Evolutionary conservation across 2,888 invertebrate genomes (phyloP), one percentile per base, ranked within the genome.

Genomic region (Pimpla rufipes): DNA sequence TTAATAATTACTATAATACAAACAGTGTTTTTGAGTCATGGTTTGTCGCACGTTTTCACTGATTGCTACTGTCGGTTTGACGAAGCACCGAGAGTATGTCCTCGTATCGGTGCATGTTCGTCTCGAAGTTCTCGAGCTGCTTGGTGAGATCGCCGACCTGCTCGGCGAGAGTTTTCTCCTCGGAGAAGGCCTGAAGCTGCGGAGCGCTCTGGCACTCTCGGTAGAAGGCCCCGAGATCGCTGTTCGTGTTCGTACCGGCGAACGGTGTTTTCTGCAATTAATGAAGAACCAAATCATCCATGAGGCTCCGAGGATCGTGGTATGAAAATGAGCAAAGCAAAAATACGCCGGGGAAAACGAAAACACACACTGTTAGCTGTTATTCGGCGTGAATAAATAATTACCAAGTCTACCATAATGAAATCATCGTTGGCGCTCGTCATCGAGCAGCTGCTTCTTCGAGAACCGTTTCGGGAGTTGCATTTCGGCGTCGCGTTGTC

Each of bases 181-280:
- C 93, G 74, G 91, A 93, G 86, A 95, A 95, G 55, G 94, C 94
- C 80, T 94, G 93, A 29, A 95, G 92, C 40, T 94, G 94, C 2
- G 96, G 96, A 7, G 97, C 97, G 87, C 95, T 95, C 90, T 97
- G 95, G 93, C 97, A 97, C 90, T 97, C 97, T 42, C 96, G 95
- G 93, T 97, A 97, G 93, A 97, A 97, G 85, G 95, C 95, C 0
- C 97, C 96, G 84, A 97, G 94, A 89, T 97, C 97, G 59, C 95
- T 95, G 88, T 96, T 96, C 0, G 95, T 95, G 88, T 95, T 96
- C 81, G 95, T 95, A 84, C 95, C 96, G 62, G 97, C 97, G 91
- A 97, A 97, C 3, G 97, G 97, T 68, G 97, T 96, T 93, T 96
- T 97, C 97, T 97, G 94, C 1, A 95, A 94, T 55, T 52, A 62